Base-by-base conservation (phyloP, 1,140 invertebrate species). In the Helicorthomorpha holstii region DNA sequence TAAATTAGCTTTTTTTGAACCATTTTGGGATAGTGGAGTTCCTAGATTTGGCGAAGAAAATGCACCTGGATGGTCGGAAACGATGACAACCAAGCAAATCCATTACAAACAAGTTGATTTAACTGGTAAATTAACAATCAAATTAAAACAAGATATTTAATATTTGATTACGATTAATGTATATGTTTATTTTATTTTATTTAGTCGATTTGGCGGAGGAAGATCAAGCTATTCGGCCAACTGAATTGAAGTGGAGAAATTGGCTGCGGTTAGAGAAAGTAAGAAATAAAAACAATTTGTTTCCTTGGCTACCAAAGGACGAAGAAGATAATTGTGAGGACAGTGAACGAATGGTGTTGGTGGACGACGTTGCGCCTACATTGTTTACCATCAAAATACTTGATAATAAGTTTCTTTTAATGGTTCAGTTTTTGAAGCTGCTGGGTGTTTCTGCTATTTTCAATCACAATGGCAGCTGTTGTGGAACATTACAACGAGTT, bases 1-100 rank as follows among this genome's bases (percentile, higher is more conserved):
- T 14, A 58, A 58, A 27, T 49, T 65, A 19, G 58, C 57, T 16
- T 58, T 65, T 16, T 68, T 74, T 60, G 70, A 73, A 58, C 64
- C 64, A 44, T 74, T 73, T 57, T 74, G 72, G 73, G 71, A 73
- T 50, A 69, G 67, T 58, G 60, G 64, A 27, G 60, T 64, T 26
- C 54, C 70, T n/a, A 59, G 69, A 52, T 63, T 73, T 60, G 72
- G 71, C 21, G 69, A 71, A 57, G 54, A 56, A 19, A 58, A 57
- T n/a, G 63, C 69, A 4, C 54, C 55, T 45, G 70, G 70, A 0
- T 74, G 71, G 71, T 56, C 53, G 12, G 53, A 59, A 14, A 67
- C 67, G 55, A 55, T 63, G 53, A 45, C 54, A 22, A 49, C 57
- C 7, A 58, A 58, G 49, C 10, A n/a, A n/a, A n/a, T n/a, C n/a